Evolutionary conservation across 2,888 invertebrate genomes (phyloP).

Genomic region (Agonopterix arenella): DNA sequence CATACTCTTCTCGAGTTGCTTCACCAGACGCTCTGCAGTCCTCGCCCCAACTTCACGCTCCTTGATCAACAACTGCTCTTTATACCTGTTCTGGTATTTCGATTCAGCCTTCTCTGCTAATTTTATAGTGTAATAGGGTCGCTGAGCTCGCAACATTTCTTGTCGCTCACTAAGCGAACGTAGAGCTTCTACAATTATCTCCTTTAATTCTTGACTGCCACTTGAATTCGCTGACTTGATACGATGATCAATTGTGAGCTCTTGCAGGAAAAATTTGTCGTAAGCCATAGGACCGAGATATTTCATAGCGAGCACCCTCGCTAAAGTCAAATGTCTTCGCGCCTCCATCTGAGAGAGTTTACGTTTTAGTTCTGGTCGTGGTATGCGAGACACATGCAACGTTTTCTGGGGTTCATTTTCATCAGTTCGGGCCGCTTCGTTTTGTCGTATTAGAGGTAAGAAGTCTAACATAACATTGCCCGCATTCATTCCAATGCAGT

Average conservation of each 20-base stretch:
- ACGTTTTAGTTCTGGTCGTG: conserved; percentile 39
- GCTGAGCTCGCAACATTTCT: conserved; percentile 60
- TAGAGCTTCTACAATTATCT: conserved; percentile 45
- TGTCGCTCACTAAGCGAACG: conserved; percentile 55
- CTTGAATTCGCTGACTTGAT: conserved; percentile 52
- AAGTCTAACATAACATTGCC: conserved; percentile 64
- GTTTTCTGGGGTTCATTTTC: conserved; percentile 37
- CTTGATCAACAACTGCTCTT: conserved; percentile 43
- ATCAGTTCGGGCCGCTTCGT: conserved; percentile 35
- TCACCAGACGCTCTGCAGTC: conserved; percentile 51
- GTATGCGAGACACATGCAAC: conserved; percentile 53
- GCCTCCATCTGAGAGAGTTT: conserved; percentile 64
- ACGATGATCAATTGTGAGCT: conserved; percentile 47
- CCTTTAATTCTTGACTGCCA: conserved; percentile 43
- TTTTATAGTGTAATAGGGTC: conserved; percentile 64
- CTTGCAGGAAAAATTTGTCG: conserved; percentile 63
- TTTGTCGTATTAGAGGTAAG: conserved; percentile 55
- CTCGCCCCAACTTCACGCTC: conserved; percentile 57
- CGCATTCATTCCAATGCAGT: conserved; percentile 62
- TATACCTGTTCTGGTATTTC: conserved; percentile 54
- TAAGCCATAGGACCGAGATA: conserved; percentile 70
- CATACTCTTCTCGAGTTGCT: conserved; percentile 50
- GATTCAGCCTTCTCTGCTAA: conserved; percentile 62
- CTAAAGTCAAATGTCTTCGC: conserved; percentile 48
- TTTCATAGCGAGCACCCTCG: conserved; percentile 66